Base-by-base conservation (phyloP, 2,888 invertebrate species). In the Ypsolopha scabrella region DNA sequence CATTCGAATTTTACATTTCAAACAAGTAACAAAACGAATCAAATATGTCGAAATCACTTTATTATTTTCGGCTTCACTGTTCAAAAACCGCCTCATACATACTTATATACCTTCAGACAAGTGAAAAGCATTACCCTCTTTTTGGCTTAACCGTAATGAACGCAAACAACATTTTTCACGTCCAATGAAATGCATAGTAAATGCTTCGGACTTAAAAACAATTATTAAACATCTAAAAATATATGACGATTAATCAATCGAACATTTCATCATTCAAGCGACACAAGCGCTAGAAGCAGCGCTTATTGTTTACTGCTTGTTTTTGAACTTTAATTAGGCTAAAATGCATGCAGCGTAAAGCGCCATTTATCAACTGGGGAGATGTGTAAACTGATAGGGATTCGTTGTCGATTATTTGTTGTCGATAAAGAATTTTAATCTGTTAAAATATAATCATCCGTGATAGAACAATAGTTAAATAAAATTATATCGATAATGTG, bases 301-400 rank as follows among this genome's bases (percentile, higher is more conserved):
- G 48, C 44, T 53, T 50, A 46, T 50, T 48, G 48, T 48, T 24
- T 41, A 49, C 7, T 49, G 41, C 33, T 39, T 24, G 24, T 24
- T 24, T 24, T 24, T 24, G 24, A 24, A 24, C 24, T 4, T 24
- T 24, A 24, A 24, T 24, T 24, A 24, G 24, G 24, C 24, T 24
- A 24, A 24, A 24, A 24, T 24, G 24, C 24, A 24, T 24, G 64
- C 65, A 65, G 70, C 71, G 68, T 68, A 72, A 73, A 75, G 76
- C 72, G 72, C 72, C 34, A 75, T 77, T 75, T 75, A 74, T 78
- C 74, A 75, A 72, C 68, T 66, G 68, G 64, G 62, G 68, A 74
- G 80, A 79, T 80, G 76, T 65, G 66, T 64, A 59, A 60, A 61
- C 59, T 58, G 58, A 55, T 37, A 37, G 47, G 37, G 47, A 36